Evolutionary conservation across 2,113 vertebrate genomes (phyloP), one percentile per base, ranked within the genome.

Genomic region (Oenanthe melanoleuca): DNA sequence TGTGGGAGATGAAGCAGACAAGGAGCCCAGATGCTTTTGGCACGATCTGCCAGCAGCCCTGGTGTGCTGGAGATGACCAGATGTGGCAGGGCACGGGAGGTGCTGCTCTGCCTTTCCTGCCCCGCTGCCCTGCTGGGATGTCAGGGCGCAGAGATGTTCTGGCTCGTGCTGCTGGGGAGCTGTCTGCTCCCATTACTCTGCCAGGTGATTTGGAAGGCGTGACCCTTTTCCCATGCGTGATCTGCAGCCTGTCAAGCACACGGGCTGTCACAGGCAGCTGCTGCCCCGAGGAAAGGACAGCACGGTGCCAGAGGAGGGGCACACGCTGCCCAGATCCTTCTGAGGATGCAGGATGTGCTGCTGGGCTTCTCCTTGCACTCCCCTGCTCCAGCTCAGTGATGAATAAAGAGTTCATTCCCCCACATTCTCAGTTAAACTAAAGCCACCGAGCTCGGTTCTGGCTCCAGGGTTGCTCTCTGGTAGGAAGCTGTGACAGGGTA

Each of bases 131-230:
- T 65, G 96, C 45, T 7, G 2, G 1, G 3, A 5, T 96, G 95
- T 94, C 96, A 84, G 85, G 64, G 79, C 17, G 0, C 80, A 24
- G 96, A 96, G 89, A 86, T 80, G 94, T 60, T 86, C 87, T 95
- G 94, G 95, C 94, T 90, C 63, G 22, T 28, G 91, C 88, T 92
- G 60, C 94, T 77, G 85, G 71, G 75, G 79, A 94, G 57, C 95
- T 96, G 95, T 93, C 75, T 96, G 49, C 87, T 96, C 89, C 94
- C 79, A 66, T 95, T 92, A 95, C 66, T 83, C 40, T 80, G 42
- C n/a, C 80, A 52, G 69, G 63, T 77, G 86, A 93, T 83, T 64
- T 91, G 94, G 86, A 80, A 93, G 47, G n/a, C 5, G 8, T 93
- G 95, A 74, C 93, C 93, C 88, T 95, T 88, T 64, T 89, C 94